Percentiles rank a stretch among this genome's conserved stretches.
phyloP scores from a whole-genome alignment of 2,797 vertebrate genomes.

The Rhyacichthys aspro region DNA sequence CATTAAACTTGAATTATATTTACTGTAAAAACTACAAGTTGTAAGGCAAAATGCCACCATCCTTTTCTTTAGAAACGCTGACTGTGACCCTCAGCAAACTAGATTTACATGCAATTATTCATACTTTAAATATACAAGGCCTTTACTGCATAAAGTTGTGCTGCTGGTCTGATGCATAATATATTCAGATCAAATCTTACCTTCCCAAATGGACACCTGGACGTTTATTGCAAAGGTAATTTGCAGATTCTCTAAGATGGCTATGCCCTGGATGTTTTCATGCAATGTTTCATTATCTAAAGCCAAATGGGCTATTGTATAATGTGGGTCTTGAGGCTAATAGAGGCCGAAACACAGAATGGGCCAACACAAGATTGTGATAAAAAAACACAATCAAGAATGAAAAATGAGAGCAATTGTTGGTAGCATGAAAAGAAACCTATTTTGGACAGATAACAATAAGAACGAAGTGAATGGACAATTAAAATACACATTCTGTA shows the following conservation, averaged over 20 bases:
- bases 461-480: neutral
- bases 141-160: too few relatives aligned
- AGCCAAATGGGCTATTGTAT: conserved; percentile 53
- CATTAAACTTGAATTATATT: too few relatives aligned
- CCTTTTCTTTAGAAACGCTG: too few relatives aligned
- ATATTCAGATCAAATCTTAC: conserved; percentile 24
- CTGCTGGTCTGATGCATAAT: neutral
- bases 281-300: conserved; percentile 56
- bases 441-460: conserved; percentile 14
- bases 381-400: conserved; percentile 28
- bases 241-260: conserved; percentile 32
- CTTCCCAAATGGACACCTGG: conserved; percentile 26
- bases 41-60: too few relatives aligned
- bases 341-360: conserved; percentile 32
- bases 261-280: conserved; percentile 23
- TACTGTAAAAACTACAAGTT: too few relatives aligned
- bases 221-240: conserved; percentile 25
- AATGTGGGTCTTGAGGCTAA: conserved; percentile 24
- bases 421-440: conserved; percentile 16
- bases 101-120: too few relatives aligned
- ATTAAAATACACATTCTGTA: neutral
- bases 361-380: conserved; percentile 24
- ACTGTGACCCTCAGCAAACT: too few relatives aligned
- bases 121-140: too few relatives aligned
- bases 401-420: conserved; percentile 46